Percentiles rank a stretch among this genome's conserved stretches.
phyloP scores from a whole-genome alignment of 2,888 invertebrate genomes.

The Atrina japonica region DNA sequence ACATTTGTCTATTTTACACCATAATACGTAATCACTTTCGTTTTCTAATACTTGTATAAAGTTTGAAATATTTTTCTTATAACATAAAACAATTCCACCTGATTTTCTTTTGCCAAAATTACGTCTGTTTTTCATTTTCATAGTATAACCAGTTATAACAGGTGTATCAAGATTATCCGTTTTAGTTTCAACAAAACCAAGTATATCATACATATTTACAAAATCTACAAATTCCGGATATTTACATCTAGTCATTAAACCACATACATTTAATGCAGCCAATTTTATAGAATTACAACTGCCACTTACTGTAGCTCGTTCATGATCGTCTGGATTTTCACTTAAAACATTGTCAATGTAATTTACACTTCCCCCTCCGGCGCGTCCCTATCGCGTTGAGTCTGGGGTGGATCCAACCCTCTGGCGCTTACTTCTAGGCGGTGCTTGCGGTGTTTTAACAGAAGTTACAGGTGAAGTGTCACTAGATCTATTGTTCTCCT shows the following conservation, averaged over 20 bases:
- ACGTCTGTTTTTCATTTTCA: constrained; percentile 17
- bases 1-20: constrained; percentile 6
- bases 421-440: not conserved
- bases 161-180: constrained; percentile 2
- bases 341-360: not conserved
- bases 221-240: constrained; percentile 9
- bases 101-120: too few species aligned
- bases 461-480: not conserved
- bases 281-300: not conserved
- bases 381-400: not conserved
- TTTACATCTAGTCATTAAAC: not conserved
- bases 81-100: too few species aligned
- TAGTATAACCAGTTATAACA: not conserved
- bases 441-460: too few species aligned
- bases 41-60: too few species aligned
- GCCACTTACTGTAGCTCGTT: too few species aligned
- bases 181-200: constrained; percentile 13
- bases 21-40: not conserved
- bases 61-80: too few species aligned
- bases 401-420: not conserved
- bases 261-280: not conserved
- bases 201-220: not conserved
- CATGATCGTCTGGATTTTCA: too few species aligned
- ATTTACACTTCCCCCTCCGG: not conserved
- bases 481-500: not conserved